A percentile compares a stretch with the other conserved stretches of the same genome.
Conservation (phyloP, 1,140 invertebrate species). For the Lamellibrachia luymesi region DNA sequence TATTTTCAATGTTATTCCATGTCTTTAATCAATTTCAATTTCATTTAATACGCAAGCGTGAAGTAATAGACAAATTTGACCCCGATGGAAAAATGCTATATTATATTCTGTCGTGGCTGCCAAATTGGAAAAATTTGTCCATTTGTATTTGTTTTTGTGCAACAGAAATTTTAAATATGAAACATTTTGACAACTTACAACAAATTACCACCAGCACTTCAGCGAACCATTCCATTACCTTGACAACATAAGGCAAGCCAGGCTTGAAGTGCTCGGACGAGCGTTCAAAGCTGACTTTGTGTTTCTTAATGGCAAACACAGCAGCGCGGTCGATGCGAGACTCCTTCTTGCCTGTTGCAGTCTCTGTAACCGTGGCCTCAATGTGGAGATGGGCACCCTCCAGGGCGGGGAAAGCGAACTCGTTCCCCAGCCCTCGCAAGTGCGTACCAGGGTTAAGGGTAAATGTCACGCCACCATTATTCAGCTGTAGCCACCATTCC, state of each 20-base stretch:
- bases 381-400: conserved; percentile 43
- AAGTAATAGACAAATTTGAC: too few relatives aligned
- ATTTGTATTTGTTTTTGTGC: too few relatives aligned
- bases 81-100: too few relatives aligned
- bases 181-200: background rate
- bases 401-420: conserved; percentile 39
- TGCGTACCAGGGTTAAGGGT: conserved; percentile 32
- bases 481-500: background rate
- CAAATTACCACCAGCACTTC: background rate
- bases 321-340: conserved; percentile 34
- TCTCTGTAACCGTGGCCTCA: conserved; percentile 48
- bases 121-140: too few relatives aligned
- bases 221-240: conserved; percentile 32
- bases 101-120: too few relatives aligned
- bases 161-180: background rate
- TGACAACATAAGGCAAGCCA: conserved; percentile 43
- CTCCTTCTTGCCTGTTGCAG: conserved; percentile 48
- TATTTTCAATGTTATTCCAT: too few relatives aligned
- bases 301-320: conserved; percentile 43
- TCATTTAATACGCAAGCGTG: too few relatives aligned
- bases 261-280: conserved; percentile 47
- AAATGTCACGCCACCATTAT: conserved; percentile 32
- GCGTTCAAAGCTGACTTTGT: conserved; percentile 41
- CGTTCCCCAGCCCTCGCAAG: conserved; percentile 34
- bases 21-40: too few relatives aligned